These are phyloP conservation scores for Cynocephalus volans DNA, from an alignment of 2,113 vertebrate genomes.

Conservation along the genomic window DNA sequence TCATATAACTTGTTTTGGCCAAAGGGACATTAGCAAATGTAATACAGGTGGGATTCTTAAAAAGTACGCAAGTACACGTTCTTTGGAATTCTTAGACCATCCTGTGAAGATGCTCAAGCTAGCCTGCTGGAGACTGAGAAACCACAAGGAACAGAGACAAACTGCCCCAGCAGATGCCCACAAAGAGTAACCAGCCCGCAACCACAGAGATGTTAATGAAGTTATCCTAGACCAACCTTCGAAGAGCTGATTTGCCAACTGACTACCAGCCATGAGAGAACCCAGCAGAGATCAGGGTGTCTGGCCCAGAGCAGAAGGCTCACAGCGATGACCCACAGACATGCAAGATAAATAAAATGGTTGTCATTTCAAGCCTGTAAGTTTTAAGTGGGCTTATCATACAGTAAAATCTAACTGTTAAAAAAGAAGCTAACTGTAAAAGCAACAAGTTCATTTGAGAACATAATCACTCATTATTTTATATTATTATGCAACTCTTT, in stretches of 20 bases:
- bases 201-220: not conserved
- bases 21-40: not conserved
- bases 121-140: not conserved
- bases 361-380: slow-evolving; percentile 5
- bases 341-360: not conserved
- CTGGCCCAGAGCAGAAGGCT: not conserved
- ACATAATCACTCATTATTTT: slow-evolving; percentile 62
- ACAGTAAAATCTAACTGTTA: not conserved
- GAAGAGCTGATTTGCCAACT: not conserved
- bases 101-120: not conserved
- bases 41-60: not conserved
- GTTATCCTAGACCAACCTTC: too few species aligned
- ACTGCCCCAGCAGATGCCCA: not conserved
- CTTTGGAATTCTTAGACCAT: not conserved
- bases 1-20: not conserved
- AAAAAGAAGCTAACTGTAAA: not conserved
- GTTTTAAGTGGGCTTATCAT: slow-evolving; percentile 4
- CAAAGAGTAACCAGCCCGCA: not conserved
- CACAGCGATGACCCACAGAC: not conserved
- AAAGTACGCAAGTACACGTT: not conserved
- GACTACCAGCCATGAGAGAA: not conserved
- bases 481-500: slow-evolving; percentile 15
- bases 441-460: slow-evolving; percentile 2
- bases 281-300: not conserved
- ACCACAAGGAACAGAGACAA: not conserved